Evolutionary conservation across 2,113 vertebrate species (phyloP).

Genomic region (Tiliqua scincoides): DNA sequence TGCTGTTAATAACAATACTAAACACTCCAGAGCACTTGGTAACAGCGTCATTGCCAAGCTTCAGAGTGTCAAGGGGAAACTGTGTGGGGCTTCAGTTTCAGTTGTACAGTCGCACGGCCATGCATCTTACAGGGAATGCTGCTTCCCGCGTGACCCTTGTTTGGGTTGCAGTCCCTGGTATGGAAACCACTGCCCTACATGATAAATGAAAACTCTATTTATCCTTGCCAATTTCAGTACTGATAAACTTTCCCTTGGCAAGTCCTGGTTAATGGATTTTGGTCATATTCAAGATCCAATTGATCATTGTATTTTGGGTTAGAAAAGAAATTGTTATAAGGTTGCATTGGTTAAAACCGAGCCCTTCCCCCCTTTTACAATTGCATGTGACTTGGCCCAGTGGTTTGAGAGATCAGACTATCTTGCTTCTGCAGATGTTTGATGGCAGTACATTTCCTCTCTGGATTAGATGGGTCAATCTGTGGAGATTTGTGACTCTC

Average conservation of each 20-base stretch:
- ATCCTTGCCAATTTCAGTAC: neutral
- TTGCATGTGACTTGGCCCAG: neutral
- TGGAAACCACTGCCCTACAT: neutral
- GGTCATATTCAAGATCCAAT: neutral
- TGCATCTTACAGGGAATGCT: no score
- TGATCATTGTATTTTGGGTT: neutral
- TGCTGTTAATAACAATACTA: no score
- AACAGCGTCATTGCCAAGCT: no score
- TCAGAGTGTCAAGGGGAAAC: no score
- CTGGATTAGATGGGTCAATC: neutral
- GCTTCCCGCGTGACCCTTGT: no score
- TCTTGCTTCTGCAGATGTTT: neutral
- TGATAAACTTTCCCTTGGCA: neutral
- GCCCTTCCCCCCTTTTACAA: neutral
- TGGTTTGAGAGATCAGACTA: neutral
- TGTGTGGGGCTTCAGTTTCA: no score
- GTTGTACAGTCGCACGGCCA: no score
- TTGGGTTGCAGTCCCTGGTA: no score
- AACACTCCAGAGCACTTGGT: no score
- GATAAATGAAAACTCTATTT: neutral
- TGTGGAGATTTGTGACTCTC: neutral
- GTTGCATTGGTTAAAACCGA: neutral
- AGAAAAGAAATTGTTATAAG: neutral
- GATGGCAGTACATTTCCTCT: neutral
- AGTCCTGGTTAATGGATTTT: neutral